phyloP scores from a whole-genome alignment of 2,888 invertebrate species.

The Halictus quadricinctus region DNA sequence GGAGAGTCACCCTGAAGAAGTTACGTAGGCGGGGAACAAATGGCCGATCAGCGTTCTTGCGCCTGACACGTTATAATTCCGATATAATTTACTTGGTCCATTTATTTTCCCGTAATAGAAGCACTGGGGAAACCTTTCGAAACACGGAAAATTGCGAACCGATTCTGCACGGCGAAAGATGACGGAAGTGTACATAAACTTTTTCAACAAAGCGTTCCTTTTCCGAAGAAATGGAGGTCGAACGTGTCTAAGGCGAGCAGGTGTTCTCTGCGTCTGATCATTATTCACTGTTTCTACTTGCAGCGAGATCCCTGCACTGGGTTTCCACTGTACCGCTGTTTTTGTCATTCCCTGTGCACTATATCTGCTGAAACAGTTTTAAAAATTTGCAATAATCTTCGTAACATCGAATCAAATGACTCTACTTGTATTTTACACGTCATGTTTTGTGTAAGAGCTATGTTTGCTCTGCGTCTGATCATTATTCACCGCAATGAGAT shows the following conservation, averaged over 20 bases:
- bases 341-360: background rate
- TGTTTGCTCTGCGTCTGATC: no score
- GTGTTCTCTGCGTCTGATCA: background rate
- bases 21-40: background rate
- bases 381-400: background rate
- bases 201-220: background rate
- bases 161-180: background rate
- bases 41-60: constrained; percentile 5
- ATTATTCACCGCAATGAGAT: no score
- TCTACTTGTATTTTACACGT: no score
- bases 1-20: background rate
- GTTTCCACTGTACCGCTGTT: background rate
- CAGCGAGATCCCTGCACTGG: background rate
- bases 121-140: background rate
- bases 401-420: background rate
- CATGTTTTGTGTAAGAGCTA: no score
- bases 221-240: background rate
- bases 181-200: background rate
- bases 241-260: background rate
- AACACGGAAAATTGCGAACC: background rate
- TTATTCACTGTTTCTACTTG: background rate
- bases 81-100: background rate
- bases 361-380: background rate
- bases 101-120: background rate
- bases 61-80: background rate